Percentiles rank a stretch among this genome's conserved stretches.
Conservation (phyloP, 2,113 vertebrate species). For the Phalacrocorax carbo region DNA sequence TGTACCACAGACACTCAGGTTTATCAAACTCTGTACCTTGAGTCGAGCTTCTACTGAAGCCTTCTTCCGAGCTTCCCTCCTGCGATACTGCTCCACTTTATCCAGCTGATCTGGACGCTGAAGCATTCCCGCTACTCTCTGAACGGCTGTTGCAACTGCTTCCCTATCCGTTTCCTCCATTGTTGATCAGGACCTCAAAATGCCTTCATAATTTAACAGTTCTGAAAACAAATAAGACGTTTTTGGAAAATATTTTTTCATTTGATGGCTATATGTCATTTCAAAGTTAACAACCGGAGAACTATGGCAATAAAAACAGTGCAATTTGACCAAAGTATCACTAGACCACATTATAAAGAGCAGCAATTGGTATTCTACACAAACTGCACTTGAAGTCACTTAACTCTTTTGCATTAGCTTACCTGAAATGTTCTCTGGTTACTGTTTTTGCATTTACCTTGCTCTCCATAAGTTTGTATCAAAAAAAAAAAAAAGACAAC, state of each 20-base stretch:
- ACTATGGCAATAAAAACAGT: neutral
- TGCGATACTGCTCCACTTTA: conserved; percentile 95
- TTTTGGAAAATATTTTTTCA: neutral
- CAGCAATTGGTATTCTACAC: neutral
- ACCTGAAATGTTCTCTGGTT: neutral
- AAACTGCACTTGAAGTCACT: neutral
- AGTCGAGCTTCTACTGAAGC: conserved; percentile 95
- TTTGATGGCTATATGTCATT: neutral
- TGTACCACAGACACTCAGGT: neutral
- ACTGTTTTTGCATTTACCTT: neutral
- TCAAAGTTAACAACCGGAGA: neutral
- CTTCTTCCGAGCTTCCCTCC: conserved; percentile 95
- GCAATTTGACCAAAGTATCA: neutral
- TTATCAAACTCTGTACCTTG: conserved; percentile 76
- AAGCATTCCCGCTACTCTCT: conserved; percentile 96
- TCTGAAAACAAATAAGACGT: neutral
- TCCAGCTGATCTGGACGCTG: conserved; percentile 97
- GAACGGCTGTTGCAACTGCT: conserved; percentile 92
- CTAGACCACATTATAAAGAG: neutral
- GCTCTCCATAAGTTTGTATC: neutral
- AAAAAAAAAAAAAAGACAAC: neutral
- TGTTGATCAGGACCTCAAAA: neutral
- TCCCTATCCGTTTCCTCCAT: conserved; percentile 97
- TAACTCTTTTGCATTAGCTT: neutral
- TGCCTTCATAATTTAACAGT: conserved; percentile 29